These are phyloP conservation scores for Chiloscyllium plagiosum DNA, from an alignment of 2,113 vertebrate species.

Conservation along the genomic window DNA sequence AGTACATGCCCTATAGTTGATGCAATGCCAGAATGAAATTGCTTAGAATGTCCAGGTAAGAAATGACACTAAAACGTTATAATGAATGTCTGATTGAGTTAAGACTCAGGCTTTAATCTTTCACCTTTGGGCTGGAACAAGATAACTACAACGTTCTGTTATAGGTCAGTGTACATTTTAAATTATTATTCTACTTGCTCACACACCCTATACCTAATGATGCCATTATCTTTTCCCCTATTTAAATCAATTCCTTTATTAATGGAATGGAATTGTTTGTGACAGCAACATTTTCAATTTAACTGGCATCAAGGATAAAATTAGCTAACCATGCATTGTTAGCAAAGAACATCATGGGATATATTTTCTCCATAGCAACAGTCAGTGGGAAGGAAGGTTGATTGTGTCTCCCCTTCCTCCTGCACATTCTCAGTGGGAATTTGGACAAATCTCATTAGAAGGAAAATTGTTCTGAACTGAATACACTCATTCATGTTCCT, in stretches of 20 bases:
- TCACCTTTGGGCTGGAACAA: background rate
- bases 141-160: background rate
- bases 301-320: background rate
- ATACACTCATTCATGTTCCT: background rate
- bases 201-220: background rate
- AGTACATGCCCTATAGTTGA: background rate
- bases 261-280: background rate
- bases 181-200: background rate
- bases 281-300: background rate
- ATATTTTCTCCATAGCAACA: background rate
- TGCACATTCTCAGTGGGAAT: background rate
- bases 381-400: background rate
- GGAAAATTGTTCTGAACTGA: background rate
- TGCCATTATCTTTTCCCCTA: background rate
- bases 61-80: background rate
- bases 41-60: background rate
- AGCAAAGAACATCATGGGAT: background rate
- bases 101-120: background rate
- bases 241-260: background rate
- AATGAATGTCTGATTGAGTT: background rate
- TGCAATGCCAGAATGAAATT: background rate
- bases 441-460: background rate
- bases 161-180: background rate
- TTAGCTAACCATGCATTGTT: background rate
- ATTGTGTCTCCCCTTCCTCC: background rate